Base-by-base conservation (phyloP, 2,888 invertebrate genomes). In the Cordylochernes scorpioides region DNA sequence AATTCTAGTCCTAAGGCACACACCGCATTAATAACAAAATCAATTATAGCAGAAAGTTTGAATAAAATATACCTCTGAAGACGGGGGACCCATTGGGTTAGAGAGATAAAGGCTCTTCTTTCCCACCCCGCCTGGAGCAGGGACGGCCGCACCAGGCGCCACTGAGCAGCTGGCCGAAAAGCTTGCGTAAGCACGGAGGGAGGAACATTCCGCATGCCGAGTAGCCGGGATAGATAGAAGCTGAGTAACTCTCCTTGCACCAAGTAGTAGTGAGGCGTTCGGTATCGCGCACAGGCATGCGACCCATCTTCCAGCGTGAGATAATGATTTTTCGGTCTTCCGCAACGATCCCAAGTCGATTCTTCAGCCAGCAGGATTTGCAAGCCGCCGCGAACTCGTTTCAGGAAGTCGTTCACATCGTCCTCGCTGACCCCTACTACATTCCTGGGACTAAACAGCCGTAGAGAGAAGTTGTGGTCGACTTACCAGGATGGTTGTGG, bases 341-440 rank as follows among this genome's bases (percentile, higher is more conserved):
- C 51, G 41, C 51, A 52, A 9, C 42, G 42, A 34, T 50, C 46
- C 51, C 51, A 52, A 5, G 43, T 42, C 3, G 51, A 48, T 5
- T 44, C 44, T 16, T 45, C 33, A 1, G 39, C 34, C 3, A 27
- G 21, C 10, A 24, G 22, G 2, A 41, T 37, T 6, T 13, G 12
- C 4, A 32, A 17, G 13, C 34, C 31, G 10, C 43, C n/a, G n/a
- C n/a, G n/a, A n/a, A n/a, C n/a, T n/a, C n/a, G n/a, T n/a, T n/a
- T n/a, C n/a, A n/a, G n/a, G n/a, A n/a, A n/a, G n/a, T n/a, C n/a
- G n/a, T n/a, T n/a, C n/a, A n/a, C n/a, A n/a, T n/a, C n/a, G n/a
- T n/a, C n/a, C n/a, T n/a, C n/a, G n/a, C n/a, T n/a, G n/a, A n/a
- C n/a, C n/a, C n/a, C n/a, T n/a, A n/a, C n/a, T n/a, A n/a, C n/a